Base-by-base conservation (phyloP, 2,888 invertebrate genomes). In the Cryptocephalus primarius region DNA sequence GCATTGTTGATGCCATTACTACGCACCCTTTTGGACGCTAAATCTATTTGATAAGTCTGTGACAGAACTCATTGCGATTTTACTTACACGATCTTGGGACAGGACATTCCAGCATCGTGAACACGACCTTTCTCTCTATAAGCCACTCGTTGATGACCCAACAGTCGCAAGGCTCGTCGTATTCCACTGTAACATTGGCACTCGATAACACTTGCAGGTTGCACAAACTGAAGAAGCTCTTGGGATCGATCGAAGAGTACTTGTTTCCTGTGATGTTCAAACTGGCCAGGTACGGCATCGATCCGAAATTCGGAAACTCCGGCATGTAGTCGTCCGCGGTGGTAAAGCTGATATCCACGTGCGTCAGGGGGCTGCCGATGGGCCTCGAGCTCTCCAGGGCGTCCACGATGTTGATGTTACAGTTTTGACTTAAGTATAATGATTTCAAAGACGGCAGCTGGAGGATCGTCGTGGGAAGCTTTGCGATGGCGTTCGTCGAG, bases 261-360 rank as follows among this genome's bases (percentile, higher is more conserved):
- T 55, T 51, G 52, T 66, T 66, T 40, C 64, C 66, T 31, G 65
- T 59, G 36, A 69, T 63, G 48, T 69, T 68, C 48, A 67, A 60
- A 33, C 54, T 53, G 11, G 55, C 38, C 45, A 69, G 55, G 42
- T 59, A 56, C 4, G 68, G 66, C 48, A 69, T 45, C 31, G 56
- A 33, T 32, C 61, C 64, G 32, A 66, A 62, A 51, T 63, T 53
- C n/a, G 65, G 65, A 43, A 66, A 59, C 39, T 57, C 56, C 3
- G 44, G 45, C 8, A 48, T 33, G 22, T 45, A 43, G 8, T 55
- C 50, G 33, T 55, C 56, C 10, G 60, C 55, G 36, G 61, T 60
- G 14, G 62, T 62, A 44, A 54, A 58, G 32, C 66, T 63, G 8
- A 69, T 59, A 48, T 69, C 67, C 13, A 69, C 45, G 31, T 62